Base-by-base conservation (phyloP, 2,113 vertebrate species). In the Hystrix cristata region DNA sequence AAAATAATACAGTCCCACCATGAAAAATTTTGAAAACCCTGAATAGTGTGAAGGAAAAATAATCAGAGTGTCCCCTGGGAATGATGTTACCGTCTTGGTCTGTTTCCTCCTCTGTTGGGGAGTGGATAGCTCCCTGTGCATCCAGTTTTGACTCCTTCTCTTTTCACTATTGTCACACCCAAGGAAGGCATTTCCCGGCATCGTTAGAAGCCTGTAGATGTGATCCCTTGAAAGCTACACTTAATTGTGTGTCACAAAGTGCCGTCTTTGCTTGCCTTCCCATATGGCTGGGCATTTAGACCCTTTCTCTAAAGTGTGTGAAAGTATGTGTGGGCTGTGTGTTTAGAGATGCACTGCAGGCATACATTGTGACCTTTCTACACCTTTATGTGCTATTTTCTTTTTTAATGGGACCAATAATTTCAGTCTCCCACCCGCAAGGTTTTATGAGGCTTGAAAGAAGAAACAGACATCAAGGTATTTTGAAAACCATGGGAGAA, bases 361-460 rank as follows among this genome's bases (percentile, higher is more conserved):
- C 18, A 31, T 15, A 43, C 19, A 21, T 12, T 84, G 21, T 55
- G 46, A 51, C 1, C 43, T 64, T 19, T 76, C 86, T 78, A 46
- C 27, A 48, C 53, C 19, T 90, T 25, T 74, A 55, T 71, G 81
- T 90, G 2, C 34, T 38, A 27, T 89, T 60, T 4, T 43, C 31
- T 55, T 57, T 87, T 65, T 29, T 34, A 87, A 55, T 48, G 11
- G 31, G 59, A 60, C 5, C 13, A 59, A 34, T 78, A 93, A 87
- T 51, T 81, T 55, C 59, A 62, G 76, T 4, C 69, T 67, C 38
- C 38, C 53, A 27, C 7, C 15, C 7, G n/a, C 60, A 69, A 87
- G 57, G 16, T 57, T 81, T 95, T 78, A 69, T 51, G 90, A 95
- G 38, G 59, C 79, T 64, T 62, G 81, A 89, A 74, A 38, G 9